phyloP scores from a whole-genome alignment of 2,888 invertebrate species.

The Herminia tarsipennalis region DNA sequence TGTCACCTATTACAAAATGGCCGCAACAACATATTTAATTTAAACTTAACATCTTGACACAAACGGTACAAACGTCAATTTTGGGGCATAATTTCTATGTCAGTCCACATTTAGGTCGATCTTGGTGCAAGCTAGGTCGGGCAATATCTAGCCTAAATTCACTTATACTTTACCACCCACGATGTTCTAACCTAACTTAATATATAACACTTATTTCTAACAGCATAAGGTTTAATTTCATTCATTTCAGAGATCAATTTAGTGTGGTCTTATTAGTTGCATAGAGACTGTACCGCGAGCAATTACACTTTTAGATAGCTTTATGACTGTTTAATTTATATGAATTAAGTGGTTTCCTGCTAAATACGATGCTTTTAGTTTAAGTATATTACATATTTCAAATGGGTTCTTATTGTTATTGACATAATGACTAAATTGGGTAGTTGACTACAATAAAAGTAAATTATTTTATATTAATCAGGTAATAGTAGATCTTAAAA shows the following conservation, averaged over 20 bases:
- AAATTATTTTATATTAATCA: no score
- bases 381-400: slow-evolving; percentile 35
- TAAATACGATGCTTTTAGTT: slow-evolving; percentile 28
- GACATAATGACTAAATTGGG: slow-evolving; percentile 22
- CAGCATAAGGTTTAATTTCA: slow-evolving; percentile 22
- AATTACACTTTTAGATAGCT: slow-evolving; percentile 45
- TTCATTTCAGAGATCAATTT: slow-evolving; percentile 1
- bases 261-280: slow-evolving; percentile 31
- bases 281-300: slow-evolving; percentile 29
- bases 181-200: slow-evolving; percentile 21
- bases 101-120: slow-evolving; percentile 56
- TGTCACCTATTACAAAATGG: no score
- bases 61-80: slow-evolving; percentile 41
- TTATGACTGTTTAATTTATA: slow-evolving; percentile 43
- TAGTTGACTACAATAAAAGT: no score
- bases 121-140: slow-evolving; percentile 53
- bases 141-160: slow-evolving; percentile 55
- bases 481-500: no score
- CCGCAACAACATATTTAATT: no score
- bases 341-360: slow-evolving; percentile 34
- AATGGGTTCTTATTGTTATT: slow-evolving; percentile 10
- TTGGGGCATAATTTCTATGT: slow-evolving; percentile 41
- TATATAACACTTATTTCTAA: slow-evolving; percentile 14
- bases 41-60: background rate
- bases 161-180: slow-evolving; percentile 44